Conservation (phyloP, 1,140 invertebrate species). For the Eubasilissa regina region DNA sequence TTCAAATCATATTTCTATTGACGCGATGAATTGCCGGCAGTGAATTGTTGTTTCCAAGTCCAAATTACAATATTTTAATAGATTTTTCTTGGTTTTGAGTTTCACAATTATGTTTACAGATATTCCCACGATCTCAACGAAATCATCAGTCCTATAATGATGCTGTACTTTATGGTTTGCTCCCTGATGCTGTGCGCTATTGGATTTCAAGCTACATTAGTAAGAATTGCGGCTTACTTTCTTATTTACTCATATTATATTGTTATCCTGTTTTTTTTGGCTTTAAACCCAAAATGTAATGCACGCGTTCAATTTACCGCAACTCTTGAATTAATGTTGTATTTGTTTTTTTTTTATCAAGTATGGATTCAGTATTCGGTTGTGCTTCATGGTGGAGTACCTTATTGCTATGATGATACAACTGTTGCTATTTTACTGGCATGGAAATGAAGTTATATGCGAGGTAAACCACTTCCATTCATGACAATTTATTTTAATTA, state of each 20-base stretch:
- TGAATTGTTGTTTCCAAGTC: background rate
- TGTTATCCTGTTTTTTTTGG: too few species aligned
- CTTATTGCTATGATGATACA: conserved; percentile 62
- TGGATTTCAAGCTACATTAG: conserved; percentile 63
- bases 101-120: conserved; percentile 54
- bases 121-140: conserved; percentile 59
- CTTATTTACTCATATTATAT: too few species aligned
- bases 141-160: conserved; percentile 63
- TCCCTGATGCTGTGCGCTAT: conserved; percentile 63
- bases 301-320: too few species aligned
- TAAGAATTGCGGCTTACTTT: conserved; percentile 44
- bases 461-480: conserved; percentile 51
- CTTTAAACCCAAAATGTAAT: too few species aligned
- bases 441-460: conserved; percentile 62
- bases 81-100: background rate
- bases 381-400: conserved; percentile 63
- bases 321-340: too few species aligned
- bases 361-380: conserved; percentile 62
- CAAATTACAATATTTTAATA: background rate
- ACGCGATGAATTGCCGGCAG: too few species aligned
- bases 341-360: conserved; percentile 41
- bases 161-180: conserved; percentile 63
- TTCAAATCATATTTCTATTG: too few species aligned
- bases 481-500: too few species aligned
- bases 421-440: conserved; percentile 65